These are phyloP conservation scores for Kryphioiulus occultus DNA, from an alignment of 2,888 invertebrate genomes.

Conservation along the genomic window DNA sequence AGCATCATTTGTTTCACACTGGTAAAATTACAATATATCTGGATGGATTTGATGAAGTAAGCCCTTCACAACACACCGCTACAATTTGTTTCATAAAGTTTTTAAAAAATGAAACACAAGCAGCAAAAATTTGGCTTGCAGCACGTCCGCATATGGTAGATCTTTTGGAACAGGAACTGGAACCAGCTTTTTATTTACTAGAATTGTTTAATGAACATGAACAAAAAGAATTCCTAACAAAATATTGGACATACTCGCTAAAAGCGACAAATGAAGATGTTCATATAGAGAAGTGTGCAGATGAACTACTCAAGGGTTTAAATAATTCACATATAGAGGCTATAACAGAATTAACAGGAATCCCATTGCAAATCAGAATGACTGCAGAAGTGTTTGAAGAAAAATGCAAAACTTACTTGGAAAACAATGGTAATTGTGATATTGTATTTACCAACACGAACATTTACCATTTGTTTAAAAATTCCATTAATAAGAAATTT, in stretches of 20 bases:
- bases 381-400: neutral
- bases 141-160: neutral
- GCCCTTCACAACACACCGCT: neutral
- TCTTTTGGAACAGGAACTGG: neutral
- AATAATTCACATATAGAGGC: neutral
- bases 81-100: neutral
- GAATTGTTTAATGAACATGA: neutral
- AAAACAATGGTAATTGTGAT: neutral
- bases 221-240: neutral
- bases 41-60: neutral
- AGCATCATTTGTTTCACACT: neutral
- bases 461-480: neutral
- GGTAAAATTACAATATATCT: neutral
- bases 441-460: too few species aligned
- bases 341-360: neutral
- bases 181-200: neutral
- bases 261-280: neutral
- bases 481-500: neutral
- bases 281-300: neutral
- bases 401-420: neutral
- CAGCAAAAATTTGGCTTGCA: neutral
- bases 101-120: neutral
- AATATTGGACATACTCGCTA: neutral
- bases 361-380: slow-evolving; percentile 23
- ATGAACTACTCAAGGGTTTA: neutral